phyloP scores from a whole-genome alignment of 2,113 vertebrate species.

The Phrynosoma platyrhinos region DNA sequence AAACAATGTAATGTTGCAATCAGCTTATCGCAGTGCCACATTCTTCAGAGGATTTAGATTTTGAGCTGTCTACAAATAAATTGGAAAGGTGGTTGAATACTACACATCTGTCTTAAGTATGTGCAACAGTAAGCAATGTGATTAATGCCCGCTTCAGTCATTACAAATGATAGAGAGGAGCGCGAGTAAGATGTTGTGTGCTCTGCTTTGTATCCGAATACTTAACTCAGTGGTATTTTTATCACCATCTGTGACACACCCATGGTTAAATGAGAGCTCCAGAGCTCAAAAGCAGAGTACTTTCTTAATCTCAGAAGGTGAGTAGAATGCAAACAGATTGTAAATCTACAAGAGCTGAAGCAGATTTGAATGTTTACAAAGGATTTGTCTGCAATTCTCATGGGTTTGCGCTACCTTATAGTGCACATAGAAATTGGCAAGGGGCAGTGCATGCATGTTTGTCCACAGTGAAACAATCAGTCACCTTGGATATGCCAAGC shows the following conservation, averaged over 20 bases:
- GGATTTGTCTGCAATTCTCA: background rate
- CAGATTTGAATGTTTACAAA: background rate
- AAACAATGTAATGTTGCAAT: constrained; percentile 33
- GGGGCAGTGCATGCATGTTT: background rate
- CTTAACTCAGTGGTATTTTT: background rate
- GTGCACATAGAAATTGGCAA: background rate
- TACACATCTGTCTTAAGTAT: constrained; percentile 28
- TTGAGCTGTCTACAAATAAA: constrained; percentile 30
- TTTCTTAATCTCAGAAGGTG: background rate
- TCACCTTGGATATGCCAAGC: background rate
- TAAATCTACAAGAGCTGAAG: background rate
- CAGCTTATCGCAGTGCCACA: constrained; percentile 1
- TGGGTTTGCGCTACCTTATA: background rate
- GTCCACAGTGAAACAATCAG: background rate
- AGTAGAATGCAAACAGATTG: background rate
- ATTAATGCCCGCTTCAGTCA: background rate
- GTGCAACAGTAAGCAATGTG: background rate
- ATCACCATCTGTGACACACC: accelerated
- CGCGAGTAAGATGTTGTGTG: background rate
- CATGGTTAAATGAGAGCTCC: background rate
- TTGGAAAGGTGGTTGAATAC: constrained; percentile 19
- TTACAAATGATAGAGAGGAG: background rate
- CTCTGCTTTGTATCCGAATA: background rate
- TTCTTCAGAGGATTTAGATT: constrained; percentile 43
- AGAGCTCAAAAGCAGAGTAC: background rate